Conservation (phyloP, 2,888 invertebrate genomes). For the Drosophila subsilvestris region DNA sequence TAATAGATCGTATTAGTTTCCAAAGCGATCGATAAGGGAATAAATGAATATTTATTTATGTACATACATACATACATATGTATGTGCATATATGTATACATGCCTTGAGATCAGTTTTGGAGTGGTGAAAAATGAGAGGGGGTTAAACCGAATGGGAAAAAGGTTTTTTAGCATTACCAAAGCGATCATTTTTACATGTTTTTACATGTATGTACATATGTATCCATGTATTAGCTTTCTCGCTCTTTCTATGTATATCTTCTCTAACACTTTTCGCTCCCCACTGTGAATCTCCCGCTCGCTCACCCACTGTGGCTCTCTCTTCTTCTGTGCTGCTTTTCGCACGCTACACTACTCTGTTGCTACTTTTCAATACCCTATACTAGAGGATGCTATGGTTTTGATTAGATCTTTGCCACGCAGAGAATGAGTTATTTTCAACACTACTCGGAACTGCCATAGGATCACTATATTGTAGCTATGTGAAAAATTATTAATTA, state of each 20-base stretch:
- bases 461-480: no score
- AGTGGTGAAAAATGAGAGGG: neutral
- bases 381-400: neutral
- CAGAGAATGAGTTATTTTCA: no score
- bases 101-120: neutral
- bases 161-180: constrained; percentile 7
- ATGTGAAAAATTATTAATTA: no score
- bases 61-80: neutral
- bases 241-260: constrained; percentile 18
- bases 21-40: neutral
- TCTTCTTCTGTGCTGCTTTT: constrained; percentile 51
- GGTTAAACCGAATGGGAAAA: constrained; percentile 18
- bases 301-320: constrained; percentile 8
- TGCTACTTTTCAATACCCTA: constrained; percentile 9
- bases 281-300: constrained; percentile 8
- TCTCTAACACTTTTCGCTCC: constrained; percentile 1
- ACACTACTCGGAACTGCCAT: no score
- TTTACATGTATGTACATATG: constrained; percentile 11
- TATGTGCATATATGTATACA: neutral
- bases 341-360: constrained; percentile 63
- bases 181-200: constrained; percentile 7
- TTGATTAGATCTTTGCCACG: no score
- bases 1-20: neutral
- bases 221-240: constrained; percentile 5
- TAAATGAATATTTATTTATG: neutral